These are phyloP conservation scores for Carcina quercana DNA, from an alignment of 2,888 invertebrate genomes.

Conservation along the genomic window DNA sequence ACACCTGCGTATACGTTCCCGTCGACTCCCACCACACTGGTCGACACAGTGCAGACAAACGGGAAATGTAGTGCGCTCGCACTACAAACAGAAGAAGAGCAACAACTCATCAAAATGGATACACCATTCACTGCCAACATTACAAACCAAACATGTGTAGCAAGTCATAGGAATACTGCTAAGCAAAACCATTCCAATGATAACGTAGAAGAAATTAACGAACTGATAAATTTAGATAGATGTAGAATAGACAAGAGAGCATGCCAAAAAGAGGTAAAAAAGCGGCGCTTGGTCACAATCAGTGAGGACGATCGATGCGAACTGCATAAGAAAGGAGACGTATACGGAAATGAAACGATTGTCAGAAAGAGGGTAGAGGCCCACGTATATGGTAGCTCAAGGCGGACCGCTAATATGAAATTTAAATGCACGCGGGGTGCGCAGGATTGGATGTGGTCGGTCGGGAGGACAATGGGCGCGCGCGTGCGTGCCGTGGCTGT, in stretches of 20 bases:
- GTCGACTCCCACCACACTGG: slow-evolving; percentile 20
- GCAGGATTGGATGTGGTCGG: slow-evolving; percentile 40
- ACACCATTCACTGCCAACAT: slow-evolving; percentile 21
- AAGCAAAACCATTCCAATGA: slow-evolving; percentile 56
- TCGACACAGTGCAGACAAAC: slow-evolving; percentile 1
- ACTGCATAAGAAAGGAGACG: slow-evolving; percentile 47
- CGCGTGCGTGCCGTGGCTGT: slow-evolving; percentile 41
- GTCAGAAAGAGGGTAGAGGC: slow-evolving; percentile 46
- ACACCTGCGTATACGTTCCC: slow-evolving; percentile 30
- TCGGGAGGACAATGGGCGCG: slow-evolving; percentile 53
- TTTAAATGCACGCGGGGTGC: slow-evolving; percentile 51
- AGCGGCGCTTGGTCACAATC: slow-evolving; percentile 32
- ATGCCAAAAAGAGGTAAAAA: slow-evolving; percentile 40
- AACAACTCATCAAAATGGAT: slow-evolving; percentile 8
- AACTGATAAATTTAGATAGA: slow-evolving; percentile 62
- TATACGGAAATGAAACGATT: slow-evolving; percentile 56
- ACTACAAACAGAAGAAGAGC: slow-evolving; percentile 15
- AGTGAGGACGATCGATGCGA: slow-evolving; percentile 31
- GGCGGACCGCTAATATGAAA: slow-evolving; percentile 55
- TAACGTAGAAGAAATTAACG: slow-evolving; percentile 43
- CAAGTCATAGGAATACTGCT: slow-evolving; percentile 33
- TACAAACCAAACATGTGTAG: slow-evolving; percentile 22
- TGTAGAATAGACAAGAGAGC: slow-evolving; percentile 44
- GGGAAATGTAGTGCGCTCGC: neutral
- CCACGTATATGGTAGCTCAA: slow-evolving; percentile 48